Base-by-base conservation (phyloP, 2,888 invertebrate species). In the Drosophila suboccidentalis region DNA sequence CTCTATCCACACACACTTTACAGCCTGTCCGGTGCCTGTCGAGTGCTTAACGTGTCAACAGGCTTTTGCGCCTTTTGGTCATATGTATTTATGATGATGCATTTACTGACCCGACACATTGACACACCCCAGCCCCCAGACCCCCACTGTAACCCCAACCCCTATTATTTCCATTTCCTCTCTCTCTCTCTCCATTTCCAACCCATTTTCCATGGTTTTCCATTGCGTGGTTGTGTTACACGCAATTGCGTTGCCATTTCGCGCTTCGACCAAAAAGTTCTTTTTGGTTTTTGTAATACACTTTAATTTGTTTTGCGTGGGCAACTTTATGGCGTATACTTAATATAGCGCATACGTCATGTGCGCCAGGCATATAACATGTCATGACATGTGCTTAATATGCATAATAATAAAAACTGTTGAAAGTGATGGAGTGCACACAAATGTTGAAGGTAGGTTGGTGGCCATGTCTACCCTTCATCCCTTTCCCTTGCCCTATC, bases 361-460 rank as follows among this genome's bases (percentile, higher is more conserved):
- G 69, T 79, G 73, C 19, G 53, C 62, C 67, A 38, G 47, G 38
- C 50, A 55, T 34, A 32, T 41, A 57, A 38, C 53, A 63, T 32
- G 11, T 39, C 82, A 85, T 83, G 80, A 77, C 86, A 82, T 79
- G 80, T 77, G 86, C 86, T 85, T 82, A 74, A 82, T 87, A 85
- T 87, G 87, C 82, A 82, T 82, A 82, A 87, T 78, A 87, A 82
- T 80, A 82, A 87, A 87, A 81, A 75, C 75, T 84, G 78, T 71
- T 80, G 71, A 83, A 80, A 83, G 65, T 76, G 76, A 76, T 65
- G 72, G 65, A 66, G 59, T 54, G 46, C 57, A 15, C 22, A 19
- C 19, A 32, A 17, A 13, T 47, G 26, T 0, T n/a, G 11, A 1
- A 0, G 13, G 34, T 11, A n/a, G 26, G 8, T 10, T 1, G 10